Evolutionary conservation across 2,888 invertebrate genomes (phyloP).

Genomic region (Xylocampa areola): DNA sequence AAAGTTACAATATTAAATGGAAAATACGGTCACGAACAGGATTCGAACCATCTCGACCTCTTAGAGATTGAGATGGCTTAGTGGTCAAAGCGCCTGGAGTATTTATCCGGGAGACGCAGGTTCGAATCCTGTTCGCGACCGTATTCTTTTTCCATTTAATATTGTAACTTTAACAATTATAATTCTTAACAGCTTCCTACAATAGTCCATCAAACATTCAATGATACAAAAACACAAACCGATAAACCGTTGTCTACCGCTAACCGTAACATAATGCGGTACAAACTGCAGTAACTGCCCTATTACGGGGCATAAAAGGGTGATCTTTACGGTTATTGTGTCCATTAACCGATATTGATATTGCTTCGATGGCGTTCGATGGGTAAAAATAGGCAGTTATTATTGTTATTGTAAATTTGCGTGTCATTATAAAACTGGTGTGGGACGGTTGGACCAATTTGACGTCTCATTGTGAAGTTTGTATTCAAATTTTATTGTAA

Average conservation of each 20-base stretch:
- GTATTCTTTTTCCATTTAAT: too few species aligned
- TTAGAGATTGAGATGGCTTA: too few species aligned
- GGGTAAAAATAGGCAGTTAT: constrained; percentile 48
- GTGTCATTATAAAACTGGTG: constrained; percentile 35
- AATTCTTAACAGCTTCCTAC: too few species aligned
- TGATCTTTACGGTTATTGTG: constrained; percentile 65
- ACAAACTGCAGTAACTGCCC: constrained; percentile 43
- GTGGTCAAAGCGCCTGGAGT: too few species aligned
- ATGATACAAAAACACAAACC: constrained; percentile 22
- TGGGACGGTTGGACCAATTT: not conserved
- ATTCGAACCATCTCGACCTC: too few species aligned
- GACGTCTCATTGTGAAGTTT: too few species aligned
- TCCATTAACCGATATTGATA: constrained; percentile 62
- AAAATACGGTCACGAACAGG: too few species aligned
- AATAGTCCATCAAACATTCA: constrained; percentile 33
- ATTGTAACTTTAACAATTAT: too few species aligned
- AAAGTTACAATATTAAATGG: too few species aligned
- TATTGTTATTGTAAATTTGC: constrained; percentile 49
- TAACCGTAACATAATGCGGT: constrained; percentile 25
- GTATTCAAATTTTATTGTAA: too few species aligned
- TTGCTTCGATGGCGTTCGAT: constrained; percentile 53
- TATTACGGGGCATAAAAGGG: constrained; percentile 64
- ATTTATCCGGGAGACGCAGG: too few species aligned
- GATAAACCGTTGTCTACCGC: constrained; percentile 24
- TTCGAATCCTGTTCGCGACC: too few species aligned